Evolutionary conservation across 2,113 vertebrate genomes (phyloP), one percentile per base, ranked within the genome.

Genomic region (Phocoena phocoena): DNA sequence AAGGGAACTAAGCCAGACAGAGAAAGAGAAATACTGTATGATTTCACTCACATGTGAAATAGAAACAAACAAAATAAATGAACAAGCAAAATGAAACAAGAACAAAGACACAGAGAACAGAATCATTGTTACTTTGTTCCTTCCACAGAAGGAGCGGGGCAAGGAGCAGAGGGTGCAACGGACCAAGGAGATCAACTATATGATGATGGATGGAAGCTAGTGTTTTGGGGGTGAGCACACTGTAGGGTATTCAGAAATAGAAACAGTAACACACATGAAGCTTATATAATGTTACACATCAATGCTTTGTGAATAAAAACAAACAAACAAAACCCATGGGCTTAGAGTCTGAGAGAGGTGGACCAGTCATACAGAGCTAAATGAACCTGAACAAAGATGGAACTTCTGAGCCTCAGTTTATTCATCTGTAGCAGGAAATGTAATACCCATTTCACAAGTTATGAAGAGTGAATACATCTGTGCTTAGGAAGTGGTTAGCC

Each of bases 331-430:
- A 9, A 58, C 77, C 77, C 77, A 38, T 7, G 2, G 55, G 47
- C 25, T 25, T 10, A 33, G 25, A 26, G 12, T 53, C 3, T 8
- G 62, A 50, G 65, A 76, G 14, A 31, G 68, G 23, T 2, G 53
- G 77, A 23, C 2, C 2, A 10, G 28, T 21, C 10, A 0, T 0
- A 4, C 1, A 9, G 23, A 77, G 25, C 23, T 36, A 68, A 25
- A 47, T 25, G 36, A 60, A 13, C n/a, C 25, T 36, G 65, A 31
- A 33, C 38, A 38, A 21, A 47, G 14, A 36, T 23, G 25, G 55
- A 41, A 47, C 14, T 23, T 68, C 73, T 31, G n/a, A 55, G 55
- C 44, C 88, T 85, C 26, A 20, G 60, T 92, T 28, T 86, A 47
- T 44, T n/a, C 10, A 31, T 60, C 76, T 76, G 21, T 50, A 20